Conservation (phyloP, 1,140 invertebrate species). For the Bombus pascuorum region DNA sequence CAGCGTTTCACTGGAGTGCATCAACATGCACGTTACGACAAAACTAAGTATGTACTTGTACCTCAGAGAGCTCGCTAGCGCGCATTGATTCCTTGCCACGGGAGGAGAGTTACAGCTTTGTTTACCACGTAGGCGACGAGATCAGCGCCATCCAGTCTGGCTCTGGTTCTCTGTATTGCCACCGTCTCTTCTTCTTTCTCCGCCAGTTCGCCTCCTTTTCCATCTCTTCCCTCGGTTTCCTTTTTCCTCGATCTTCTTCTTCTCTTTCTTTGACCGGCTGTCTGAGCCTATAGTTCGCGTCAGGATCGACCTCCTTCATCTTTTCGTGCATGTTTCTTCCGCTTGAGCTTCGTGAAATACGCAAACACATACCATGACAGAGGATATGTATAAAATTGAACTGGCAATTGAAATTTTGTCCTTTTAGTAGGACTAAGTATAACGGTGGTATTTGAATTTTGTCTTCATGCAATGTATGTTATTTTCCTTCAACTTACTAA, state of each 20-base stretch:
- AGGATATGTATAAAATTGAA: neutral
- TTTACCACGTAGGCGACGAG: constrained; percentile 79
- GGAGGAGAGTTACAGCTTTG: constrained; percentile 82
- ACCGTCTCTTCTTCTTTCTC: constrained; percentile 51
- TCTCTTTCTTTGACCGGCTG: constrained; percentile 18
- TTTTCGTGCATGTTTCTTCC: constrained; percentile 50
- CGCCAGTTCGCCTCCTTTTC: neutral
- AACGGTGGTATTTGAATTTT: neutral
- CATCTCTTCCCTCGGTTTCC: neutral
- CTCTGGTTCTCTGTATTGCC: constrained; percentile 60
- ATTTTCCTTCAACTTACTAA: too few relatives aligned
- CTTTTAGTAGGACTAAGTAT: neutral
- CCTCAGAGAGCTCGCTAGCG: constrained; percentile 52
- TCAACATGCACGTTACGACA: constrained; percentile 72
- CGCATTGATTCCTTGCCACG: constrained; percentile 80
- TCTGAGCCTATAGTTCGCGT: constrained; percentile 53
- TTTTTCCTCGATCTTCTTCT: constrained; percentile 8
- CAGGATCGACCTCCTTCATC: constrained; percentile 56
- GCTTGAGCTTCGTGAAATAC: constrained; percentile 23
- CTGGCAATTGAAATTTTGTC: neutral
- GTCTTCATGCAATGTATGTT: neutral
- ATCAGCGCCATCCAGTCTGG: constrained; percentile 81
- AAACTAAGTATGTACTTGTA: constrained; percentile 69
- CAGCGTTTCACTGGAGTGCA: constrained; percentile 51
- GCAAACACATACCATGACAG: constrained; percentile 50